These are phyloP conservation scores for Lophura nycthemera DNA, from an alignment of 2,113 vertebrate genomes.

Conservation along the genomic window DNA sequence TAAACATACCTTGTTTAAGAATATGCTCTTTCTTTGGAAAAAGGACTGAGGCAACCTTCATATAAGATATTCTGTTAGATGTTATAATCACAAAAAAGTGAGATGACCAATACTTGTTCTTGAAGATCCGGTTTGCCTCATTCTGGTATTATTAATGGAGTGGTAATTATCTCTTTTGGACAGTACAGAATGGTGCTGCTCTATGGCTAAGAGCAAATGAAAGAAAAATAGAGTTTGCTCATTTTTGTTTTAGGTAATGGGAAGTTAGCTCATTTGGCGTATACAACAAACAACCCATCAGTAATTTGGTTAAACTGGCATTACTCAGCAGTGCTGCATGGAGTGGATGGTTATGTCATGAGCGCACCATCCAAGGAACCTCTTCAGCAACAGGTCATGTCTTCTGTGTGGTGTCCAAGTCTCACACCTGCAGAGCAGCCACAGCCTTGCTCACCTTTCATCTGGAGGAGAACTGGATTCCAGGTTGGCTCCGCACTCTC, in stretches of 20 bases:
- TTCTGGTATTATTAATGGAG: background rate
- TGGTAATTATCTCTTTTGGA: background rate
- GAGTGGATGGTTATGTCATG: fast-evolving
- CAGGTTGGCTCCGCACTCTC: background rate
- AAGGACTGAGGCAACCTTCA: background rate
- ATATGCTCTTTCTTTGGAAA: background rate
- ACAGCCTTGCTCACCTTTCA: background rate
- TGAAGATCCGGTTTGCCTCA: background rate
- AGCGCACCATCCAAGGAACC: background rate
- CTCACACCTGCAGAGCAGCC: background rate
- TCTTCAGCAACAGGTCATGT: background rate
- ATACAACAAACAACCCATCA: background rate
- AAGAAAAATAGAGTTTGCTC: background rate
- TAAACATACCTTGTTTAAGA: background rate
- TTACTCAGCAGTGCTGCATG: fast-evolving
- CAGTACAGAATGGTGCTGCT: background rate
- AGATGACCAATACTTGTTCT: background rate
- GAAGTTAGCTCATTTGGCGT: background rate
- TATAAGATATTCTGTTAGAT: background rate
- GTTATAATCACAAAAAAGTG: background rate
- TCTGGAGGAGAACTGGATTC: background rate
- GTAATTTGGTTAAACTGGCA: background rate
- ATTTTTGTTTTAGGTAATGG: background rate
- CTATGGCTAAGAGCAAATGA: background rate
- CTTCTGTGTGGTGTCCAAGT: background rate